Conservation (phyloP, 2,888 invertebrate genomes). For the Perizoma flavofasciatum region DNA sequence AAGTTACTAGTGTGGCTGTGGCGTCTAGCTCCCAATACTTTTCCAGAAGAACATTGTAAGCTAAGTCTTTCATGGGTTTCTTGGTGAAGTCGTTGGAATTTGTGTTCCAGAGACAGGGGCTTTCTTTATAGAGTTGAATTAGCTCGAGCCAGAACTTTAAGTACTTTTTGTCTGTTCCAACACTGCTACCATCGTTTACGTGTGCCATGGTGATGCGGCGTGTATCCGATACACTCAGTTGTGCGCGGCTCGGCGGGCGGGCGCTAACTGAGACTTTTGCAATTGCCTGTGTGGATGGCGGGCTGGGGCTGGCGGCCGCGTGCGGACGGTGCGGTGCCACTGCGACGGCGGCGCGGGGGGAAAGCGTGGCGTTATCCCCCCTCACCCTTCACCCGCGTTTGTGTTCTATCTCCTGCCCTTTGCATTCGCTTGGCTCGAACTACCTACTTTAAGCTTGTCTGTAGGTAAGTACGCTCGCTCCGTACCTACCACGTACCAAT, state of each 20-base stretch:
- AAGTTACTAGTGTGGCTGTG: neutral
- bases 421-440: too few relatives aligned
- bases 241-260: neutral
- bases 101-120: slow-evolving; percentile 27
- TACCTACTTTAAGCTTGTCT: too few relatives aligned
- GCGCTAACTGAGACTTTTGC: neutral
- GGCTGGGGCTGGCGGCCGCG: neutral
- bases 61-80: slow-evolving; percentile 11
- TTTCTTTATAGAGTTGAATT: slow-evolving; percentile 25
- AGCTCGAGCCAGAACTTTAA: slow-evolving; percentile 23
- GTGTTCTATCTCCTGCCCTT: too few relatives aligned
- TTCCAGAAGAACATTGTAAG: slow-evolving; percentile 25
- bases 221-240: too few relatives aligned
- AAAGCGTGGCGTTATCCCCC: neutral
- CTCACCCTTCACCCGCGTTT: neutral
- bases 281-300: too few relatives aligned
- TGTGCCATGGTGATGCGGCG: neutral
- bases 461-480: too few relatives aligned
- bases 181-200: neutral
- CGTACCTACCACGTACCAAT: too few relatives aligned
- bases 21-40: slow-evolving; percentile 29
- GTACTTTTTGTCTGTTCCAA: neutral
- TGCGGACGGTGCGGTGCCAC: neutral
- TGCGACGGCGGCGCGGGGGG: neutral
- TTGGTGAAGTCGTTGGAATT: slow-evolving; percentile 6